Percentiles rank a stretch among this genome's conserved stretches.
phyloP scores from a whole-genome alignment of 2,113 vertebrate genomes.

The Rhabdomys dilectus region DNA sequence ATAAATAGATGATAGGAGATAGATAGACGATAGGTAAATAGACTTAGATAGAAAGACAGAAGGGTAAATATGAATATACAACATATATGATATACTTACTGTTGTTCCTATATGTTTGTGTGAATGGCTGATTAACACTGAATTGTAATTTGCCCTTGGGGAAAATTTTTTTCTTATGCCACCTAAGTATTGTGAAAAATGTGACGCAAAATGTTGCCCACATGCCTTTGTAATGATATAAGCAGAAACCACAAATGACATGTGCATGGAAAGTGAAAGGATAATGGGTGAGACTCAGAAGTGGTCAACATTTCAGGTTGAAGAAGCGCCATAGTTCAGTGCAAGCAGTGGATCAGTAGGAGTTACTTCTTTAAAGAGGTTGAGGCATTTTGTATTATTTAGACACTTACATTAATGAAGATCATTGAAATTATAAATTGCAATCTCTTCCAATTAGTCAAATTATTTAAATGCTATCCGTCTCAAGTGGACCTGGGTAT shows the following conservation, averaged over 20 bases:
- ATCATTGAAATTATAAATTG: not conserved
- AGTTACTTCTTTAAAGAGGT: not conserved
- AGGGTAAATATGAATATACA: not conserved
- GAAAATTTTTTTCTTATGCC: not conserved
- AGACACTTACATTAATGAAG: not conserved
- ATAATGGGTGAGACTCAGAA: not conserved
- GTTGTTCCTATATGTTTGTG: not conserved
- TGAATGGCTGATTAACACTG: not conserved
- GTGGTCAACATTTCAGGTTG: not conserved
- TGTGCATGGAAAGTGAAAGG: not conserved
- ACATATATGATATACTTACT: not conserved
- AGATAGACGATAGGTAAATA: not conserved
- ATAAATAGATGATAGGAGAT: not conserved
- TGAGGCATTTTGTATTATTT: not conserved
- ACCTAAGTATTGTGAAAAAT: not conserved
- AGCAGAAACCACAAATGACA: not conserved
- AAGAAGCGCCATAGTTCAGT: not conserved
- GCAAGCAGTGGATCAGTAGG: not conserved
- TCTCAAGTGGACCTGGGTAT: not conserved
- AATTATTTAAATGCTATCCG: not conserved
- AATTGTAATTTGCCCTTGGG: not conserved
- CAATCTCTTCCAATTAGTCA: not conserved
- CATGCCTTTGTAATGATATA: not conserved
- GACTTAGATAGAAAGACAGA: not conserved
- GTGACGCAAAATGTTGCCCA: not conserved